Evolutionary conservation across 1,140 invertebrate genomes (phyloP).

Genomic region (Drosophila kohkoa): DNA sequence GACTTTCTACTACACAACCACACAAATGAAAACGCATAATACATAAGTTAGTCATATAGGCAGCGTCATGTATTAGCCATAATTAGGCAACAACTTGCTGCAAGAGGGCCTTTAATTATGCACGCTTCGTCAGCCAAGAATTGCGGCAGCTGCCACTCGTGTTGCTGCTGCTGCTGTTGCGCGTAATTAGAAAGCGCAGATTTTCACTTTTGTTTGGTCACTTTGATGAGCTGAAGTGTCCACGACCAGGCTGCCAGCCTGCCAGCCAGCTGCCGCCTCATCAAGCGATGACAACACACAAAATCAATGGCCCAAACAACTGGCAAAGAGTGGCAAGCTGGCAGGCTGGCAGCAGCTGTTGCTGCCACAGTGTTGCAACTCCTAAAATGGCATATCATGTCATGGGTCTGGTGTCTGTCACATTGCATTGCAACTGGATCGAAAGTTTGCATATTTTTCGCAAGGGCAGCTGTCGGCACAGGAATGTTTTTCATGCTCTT

Average conservation of each 20-base stretch:
- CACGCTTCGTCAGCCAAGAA: slow-evolving; percentile 51
- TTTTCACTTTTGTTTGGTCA: slow-evolving; percentile 65
- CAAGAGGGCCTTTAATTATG: slow-evolving; percentile 54
- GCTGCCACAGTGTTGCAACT: slow-evolving; percentile 17
- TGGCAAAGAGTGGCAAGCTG: background rate
- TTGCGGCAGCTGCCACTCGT: slow-evolving; percentile 24
- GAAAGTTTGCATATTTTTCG: slow-evolving; percentile 63
- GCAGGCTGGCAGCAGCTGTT: slow-evolving; percentile 3
- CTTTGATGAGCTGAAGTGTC: slow-evolving; percentile 17
- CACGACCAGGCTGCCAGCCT: background rate
- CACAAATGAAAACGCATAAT: background rate
- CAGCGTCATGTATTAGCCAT: slow-evolving; percentile 46
- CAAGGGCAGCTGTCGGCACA: slow-evolving; percentile 48
- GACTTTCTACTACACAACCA: background rate
- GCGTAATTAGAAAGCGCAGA: slow-evolving; percentile 58
- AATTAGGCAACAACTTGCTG: slow-evolving; percentile 42
- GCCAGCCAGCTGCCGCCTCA: slow-evolving; percentile 37
- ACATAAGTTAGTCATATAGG: background rate
- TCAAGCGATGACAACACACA: slow-evolving; percentile 69
- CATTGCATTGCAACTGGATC: slow-evolving; percentile 68
- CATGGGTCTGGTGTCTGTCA: slow-evolving; percentile 43
- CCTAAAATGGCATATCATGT: slow-evolving; percentile 75
- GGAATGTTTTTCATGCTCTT: slow-evolving; percentile 23
- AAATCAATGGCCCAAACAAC: slow-evolving; percentile 47
- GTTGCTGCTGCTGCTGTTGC: background rate